Conservation (phyloP, 1,140 invertebrate species). For the Heliconius eleuchia region DNA sequence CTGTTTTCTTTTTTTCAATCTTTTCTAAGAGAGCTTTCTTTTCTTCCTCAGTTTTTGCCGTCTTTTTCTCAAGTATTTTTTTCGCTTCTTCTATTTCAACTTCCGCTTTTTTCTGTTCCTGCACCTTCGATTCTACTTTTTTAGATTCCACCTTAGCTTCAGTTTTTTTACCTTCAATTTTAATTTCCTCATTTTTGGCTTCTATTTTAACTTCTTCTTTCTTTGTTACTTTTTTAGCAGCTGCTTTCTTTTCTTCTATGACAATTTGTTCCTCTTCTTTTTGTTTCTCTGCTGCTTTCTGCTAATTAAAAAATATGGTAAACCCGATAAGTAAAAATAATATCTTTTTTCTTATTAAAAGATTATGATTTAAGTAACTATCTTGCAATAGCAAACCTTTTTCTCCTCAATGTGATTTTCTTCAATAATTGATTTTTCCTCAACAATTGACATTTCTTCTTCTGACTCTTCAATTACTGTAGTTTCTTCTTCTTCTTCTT, state of each 20-base stretch:
- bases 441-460: conserved; percentile 70
- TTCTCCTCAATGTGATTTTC: conserved; percentile 77
- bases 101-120: conserved; percentile 73
- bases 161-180: conserved; percentile 72
- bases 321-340: neutral
- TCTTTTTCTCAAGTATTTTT: conserved; percentile 80
- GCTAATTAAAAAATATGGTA: neutral
- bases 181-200: conserved; percentile 60
- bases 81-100: conserved; percentile 77
- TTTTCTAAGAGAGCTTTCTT: conserved; percentile 79
- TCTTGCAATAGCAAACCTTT: conserved; percentile 46
- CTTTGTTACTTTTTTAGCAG: conserved; percentile 71
- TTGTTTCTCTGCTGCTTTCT: conserved; percentile 34
- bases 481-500: conserved; percentile 79
- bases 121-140: conserved; percentile 57
- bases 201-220: conserved; percentile 46
- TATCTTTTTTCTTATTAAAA: neutral
- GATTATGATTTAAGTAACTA: neutral
- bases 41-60: conserved; percentile 79
- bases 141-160: conserved; percentile 67
- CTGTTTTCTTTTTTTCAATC: conserved; percentile 77
- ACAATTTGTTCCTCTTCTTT: conserved; percentile 54
- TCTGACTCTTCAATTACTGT: conserved; percentile 76
- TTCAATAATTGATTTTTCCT: conserved; percentile 77
- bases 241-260: conserved; percentile 71